Base-by-base conservation (phyloP, 2,797 vertebrate species). In the Silurus aristotelis region DNA sequence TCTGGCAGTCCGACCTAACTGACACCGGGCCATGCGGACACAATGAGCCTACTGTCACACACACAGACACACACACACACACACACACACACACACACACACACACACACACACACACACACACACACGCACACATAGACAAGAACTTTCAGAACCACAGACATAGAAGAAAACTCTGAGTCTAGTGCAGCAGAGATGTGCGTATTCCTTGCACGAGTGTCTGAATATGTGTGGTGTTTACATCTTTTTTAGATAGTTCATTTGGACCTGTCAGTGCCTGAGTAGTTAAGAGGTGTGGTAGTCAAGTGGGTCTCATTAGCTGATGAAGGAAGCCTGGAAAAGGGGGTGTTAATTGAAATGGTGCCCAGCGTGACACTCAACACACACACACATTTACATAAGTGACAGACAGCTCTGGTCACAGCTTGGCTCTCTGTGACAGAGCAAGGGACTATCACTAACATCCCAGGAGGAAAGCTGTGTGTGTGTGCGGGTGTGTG, bases 341-440 rank as follows among this genome's bases (percentile, higher is more conserved):
- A 83, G 1, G 82, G 84, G 82, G 81, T 68, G 66, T 83, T 90
- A 89, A 90, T 90, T 90, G 86, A 90, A 89, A 89, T 85, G 85
- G 85, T 86, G 90, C 81, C 82, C 88, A 85, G 90, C 79, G 82
- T 87, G 88, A 90, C 86, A 70, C 87, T 76, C 64, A 77, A 84
- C 83, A 73, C 64, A 52, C 61, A 75, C 82, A 86, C 86, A 84
- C 72, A 71, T 75, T 76, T 27, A 76, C 67, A 80, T 84, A 84
- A 87, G 68, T 84, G 84, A 89, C 89, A 89, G 84, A 87, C 89
- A 90, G 84, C 80, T 80, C 77, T 85, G 86, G 86, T 89, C 73
- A 86, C 48, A 73, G 75, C 75, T 88, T 83, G 68, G 78, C 72
- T 82, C 25, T 80, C 8, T 38, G 60, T 61, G 72, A 85, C 80